Conservation (phyloP, 2,113 vertebrate species). For the Calidris pugnax region DNA sequence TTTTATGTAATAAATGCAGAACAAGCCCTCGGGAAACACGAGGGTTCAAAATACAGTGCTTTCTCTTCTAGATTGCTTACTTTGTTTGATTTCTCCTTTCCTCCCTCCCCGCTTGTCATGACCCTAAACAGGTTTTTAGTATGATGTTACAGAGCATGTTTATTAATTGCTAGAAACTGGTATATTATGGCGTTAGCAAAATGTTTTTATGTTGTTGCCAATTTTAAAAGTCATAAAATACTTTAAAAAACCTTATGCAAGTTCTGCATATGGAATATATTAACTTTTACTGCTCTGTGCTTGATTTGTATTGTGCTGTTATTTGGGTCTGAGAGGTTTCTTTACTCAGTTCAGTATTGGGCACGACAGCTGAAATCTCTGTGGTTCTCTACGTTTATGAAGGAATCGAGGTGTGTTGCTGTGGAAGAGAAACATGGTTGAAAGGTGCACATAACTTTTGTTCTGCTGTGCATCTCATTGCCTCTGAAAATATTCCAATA, state of each 20-base stretch:
- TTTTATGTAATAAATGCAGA: neutral
- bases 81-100: neutral
- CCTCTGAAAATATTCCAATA: neutral
- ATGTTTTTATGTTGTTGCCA: neutral
- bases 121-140: neutral
- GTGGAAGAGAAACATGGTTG: neutral
- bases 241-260: neutral
- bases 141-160: neutral
- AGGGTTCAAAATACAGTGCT: neutral
- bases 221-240: neutral
- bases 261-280: neutral
- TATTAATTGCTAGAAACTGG: neutral
- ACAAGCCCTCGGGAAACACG: neutral
- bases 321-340: neutral
- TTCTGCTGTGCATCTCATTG: neutral
- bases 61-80: neutral
- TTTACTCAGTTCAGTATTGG: neutral
- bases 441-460: neutral
- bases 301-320: neutral
- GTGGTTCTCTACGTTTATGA: neutral
- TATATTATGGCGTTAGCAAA: neutral
- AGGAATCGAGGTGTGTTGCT: neutral
- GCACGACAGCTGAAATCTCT: neutral
- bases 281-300: neutral
- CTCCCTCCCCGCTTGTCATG: neutral